Conservation (phyloP, 1,140 invertebrate genomes). For the Bombus pyrosoma region DNA sequence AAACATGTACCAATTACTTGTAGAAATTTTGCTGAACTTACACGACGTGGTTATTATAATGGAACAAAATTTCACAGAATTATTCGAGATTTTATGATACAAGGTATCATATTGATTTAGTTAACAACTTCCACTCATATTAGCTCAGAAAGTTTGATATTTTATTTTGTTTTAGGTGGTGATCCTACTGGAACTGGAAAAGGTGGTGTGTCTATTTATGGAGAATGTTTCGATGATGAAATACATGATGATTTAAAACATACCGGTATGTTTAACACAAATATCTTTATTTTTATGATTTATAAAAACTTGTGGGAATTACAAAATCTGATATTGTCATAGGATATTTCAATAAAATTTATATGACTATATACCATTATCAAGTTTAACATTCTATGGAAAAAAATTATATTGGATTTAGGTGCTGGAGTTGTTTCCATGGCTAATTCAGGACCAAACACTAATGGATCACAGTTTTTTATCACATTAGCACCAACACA, state of each 20-base stretch:
- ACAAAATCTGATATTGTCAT: neutral
- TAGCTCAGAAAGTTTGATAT: too few relatives aligned
- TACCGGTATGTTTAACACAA: slow-evolving; percentile 85
- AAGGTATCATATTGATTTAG: slow-evolving; percentile 82
- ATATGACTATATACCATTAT: neutral
- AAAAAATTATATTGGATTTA: slow-evolving; percentile 71
- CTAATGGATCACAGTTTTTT: slow-evolving; percentile 99
- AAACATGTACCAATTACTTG: slow-evolving; percentile 98
- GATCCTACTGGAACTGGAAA: slow-evolving; percentile 98
- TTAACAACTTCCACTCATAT: too few relatives aligned
- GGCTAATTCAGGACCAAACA: slow-evolving; percentile 97
- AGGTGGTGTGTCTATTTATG: slow-evolving; percentile 98
- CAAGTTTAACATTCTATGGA: neutral
- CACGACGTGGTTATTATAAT: slow-evolving; percentile 97
- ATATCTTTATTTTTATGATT: neutral
- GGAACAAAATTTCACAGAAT: slow-evolving; percentile 98
- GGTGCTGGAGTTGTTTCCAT: slow-evolving; percentile 92
- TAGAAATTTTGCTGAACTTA: slow-evolving; percentile 97
- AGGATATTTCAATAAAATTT: neutral
- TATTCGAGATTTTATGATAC: slow-evolving; percentile 99
- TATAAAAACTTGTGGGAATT: too few relatives aligned
- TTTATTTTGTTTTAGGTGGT: slow-evolving; percentile 82
- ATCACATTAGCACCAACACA: slow-evolving; percentile 98
- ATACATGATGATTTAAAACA: slow-evolving; percentile 97
- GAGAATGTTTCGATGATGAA: slow-evolving; percentile 97